phyloP scores from a whole-genome alignment of 2,113 vertebrate genomes.

The Vidua chalybeata region DNA sequence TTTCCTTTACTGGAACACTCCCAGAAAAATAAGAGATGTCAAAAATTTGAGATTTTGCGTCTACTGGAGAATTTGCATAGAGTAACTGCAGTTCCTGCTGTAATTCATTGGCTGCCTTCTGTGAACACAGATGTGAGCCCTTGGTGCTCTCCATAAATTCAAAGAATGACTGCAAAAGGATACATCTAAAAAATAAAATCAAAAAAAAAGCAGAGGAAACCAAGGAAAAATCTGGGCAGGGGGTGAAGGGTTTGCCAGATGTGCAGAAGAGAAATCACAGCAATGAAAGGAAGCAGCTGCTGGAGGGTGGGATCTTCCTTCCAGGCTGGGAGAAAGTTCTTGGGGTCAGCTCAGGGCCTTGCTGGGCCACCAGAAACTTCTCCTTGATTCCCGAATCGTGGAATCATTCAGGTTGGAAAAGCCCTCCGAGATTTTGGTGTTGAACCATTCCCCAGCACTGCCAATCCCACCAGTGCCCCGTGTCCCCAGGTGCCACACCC shows the following conservation, averaged over 20 bases:
- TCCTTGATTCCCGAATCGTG: neutral
- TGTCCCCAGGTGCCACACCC: neutral
- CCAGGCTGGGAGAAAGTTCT: neutral
- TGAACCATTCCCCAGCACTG: neutral
- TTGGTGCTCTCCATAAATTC: neutral
- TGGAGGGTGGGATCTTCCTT: neutral
- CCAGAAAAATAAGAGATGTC: neutral
- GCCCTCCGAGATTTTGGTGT: neutral
- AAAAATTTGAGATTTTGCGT: neutral
- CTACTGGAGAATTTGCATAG: neutral
- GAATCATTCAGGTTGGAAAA: neutral
- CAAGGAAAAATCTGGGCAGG: neutral
- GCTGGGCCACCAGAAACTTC: neutral
- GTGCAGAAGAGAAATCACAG: neutral
- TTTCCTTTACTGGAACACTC: neutral
- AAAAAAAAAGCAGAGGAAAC: neutral
- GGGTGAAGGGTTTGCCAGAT: neutral
- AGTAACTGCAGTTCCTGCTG: neutral
- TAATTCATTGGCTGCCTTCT: neutral
- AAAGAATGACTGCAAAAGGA: neutral
- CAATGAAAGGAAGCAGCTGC: neutral
- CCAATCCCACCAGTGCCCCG: neutral
- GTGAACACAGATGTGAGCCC: neutral
- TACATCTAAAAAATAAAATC: rapidly evolving
- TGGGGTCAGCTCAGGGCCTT: neutral